Conservation (phyloP, 2,113 vertebrate species). For the Cyprinodon tularosa region DNA sequence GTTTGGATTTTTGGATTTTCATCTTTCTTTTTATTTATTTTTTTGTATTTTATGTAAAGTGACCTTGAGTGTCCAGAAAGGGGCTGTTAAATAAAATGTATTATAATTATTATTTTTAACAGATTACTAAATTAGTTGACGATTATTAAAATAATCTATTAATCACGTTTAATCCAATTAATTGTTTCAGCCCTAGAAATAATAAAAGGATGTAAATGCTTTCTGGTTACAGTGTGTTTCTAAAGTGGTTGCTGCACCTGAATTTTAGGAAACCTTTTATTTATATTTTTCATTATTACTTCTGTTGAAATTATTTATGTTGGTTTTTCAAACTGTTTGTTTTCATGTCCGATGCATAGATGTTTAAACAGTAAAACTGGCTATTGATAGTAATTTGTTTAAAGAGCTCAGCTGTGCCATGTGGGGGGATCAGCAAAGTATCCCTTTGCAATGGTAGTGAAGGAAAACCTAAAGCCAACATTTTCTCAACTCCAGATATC, state of each 20-base stretch:
- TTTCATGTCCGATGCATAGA: constrained; percentile 14
- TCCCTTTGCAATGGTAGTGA: constrained; percentile 54
- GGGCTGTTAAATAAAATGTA: too few species aligned
- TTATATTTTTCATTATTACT: constrained; percentile 30
- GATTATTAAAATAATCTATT: too few species aligned
- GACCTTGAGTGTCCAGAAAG: too few species aligned
- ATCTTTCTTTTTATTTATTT: too few species aligned
- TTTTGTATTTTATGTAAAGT: too few species aligned
- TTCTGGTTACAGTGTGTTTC: neutral
- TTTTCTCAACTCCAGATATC: constrained; percentile 74
- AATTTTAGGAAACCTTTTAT: neutral
- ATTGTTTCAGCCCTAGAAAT: neutral
- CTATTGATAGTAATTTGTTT: constrained; percentile 25
- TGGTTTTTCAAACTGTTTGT: neutral
- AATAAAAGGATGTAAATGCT: neutral
- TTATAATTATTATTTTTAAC: too few species aligned
- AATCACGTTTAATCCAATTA: too few species aligned
- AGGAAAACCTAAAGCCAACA: constrained; percentile 48
- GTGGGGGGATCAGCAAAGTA: constrained; percentile 40
- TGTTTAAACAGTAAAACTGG: constrained; percentile 41
- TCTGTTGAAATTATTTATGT: constrained; percentile 10
- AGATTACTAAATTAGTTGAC: too few species aligned
- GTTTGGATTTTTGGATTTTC: too few species aligned
- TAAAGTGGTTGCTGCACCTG: neutral
- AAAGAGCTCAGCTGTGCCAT: constrained; percentile 43